Evolutionary conservation across 2,113 vertebrate species (phyloP), one percentile per base, ranked within the genome.

Genomic region (Seriola aureovittata): DNA sequence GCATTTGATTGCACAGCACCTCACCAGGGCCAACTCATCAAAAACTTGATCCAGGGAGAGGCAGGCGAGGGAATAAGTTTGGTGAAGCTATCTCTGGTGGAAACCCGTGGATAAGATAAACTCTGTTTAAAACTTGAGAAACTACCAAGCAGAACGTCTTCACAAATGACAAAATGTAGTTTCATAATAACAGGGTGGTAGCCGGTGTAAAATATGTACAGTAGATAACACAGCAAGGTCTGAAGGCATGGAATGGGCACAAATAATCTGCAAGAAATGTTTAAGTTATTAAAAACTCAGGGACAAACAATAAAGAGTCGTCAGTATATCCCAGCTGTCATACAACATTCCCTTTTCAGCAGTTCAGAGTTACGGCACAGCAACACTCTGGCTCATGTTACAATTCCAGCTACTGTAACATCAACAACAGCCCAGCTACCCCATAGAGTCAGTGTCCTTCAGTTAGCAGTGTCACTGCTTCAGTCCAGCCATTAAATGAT

Each of bases 1-100:
- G 94, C 91, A 89, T 94, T 93, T 92, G 93, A 95, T 94, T 93
- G 91, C 90, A 90, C 88, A 79, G 86, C 80, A 86, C 89, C 87
- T 90, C 86, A 84, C 81, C 79, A 79, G 88, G 91, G 83, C 88
- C 84, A 92, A 77, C 88, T 85, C 89, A 87, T 91, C 85, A 90
- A 80, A 92, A 91, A 79, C 76, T 64, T 89, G 85, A 89, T 91
- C 89, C 88, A 78, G 70, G 32, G 75, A 91, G 83, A 88, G 75
- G 69, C 71, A 86, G 78, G 78, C 54, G 25, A 69, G 64, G 73
- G 87, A 88, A 88, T 89, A 89, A 67, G 79, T 92, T 90, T 88
- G 87, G 59, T 54, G 70, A 83, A 68, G 77, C 83, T 71, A 69
- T 84, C 89, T 89, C 82, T 68, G 25, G 78, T 85, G 77, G 83